Evolutionary conservation across 1,140 invertebrate species (phyloP), one percentile per base, ranked within the genome.

Genomic region (Rhopalosiphum padi): DNA sequence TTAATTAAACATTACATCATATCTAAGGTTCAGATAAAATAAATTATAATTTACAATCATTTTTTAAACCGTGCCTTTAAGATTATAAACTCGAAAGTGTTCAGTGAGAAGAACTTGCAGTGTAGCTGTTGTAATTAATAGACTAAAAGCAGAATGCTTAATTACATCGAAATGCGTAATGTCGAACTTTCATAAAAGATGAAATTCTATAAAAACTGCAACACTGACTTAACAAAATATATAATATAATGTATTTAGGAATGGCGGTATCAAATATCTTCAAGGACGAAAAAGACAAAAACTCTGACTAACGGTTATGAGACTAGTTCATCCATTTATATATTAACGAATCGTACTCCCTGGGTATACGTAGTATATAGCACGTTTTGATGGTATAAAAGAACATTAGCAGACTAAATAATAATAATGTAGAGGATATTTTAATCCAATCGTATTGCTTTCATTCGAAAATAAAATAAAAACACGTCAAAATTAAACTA

Each of bases 251-350:
- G 1, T 77, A n/a, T 77, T 1, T 21, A n/a, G 60, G 22, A 53
- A 68, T 22, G 15, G 30, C n/a, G 60, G 30, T n/a, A n/a, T 68
- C 30, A 15, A 30, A 30, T 68, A 68, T 68, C 15, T 35, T n/a
- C 30, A n/a, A n/a, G 60, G 60, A n/a, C 30, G n/a, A n/a, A 77
- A 5, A 15, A 77, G 60, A 77, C 30, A n/a, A 77, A n/a, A 77
- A 77, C 60, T n/a, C 60, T n/a, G n/a, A 77, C 60, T 77, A 77
- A 77, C 60, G n/a, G 60, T 77, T 77, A 77, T 77, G 60, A 11
- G 11, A 77, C 60, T 51, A 51, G 15, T 51, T 35, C 60, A n/a
- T 77, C 60, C 60, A n/a, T n/a, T 77, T n/a, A 77, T 77, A 77
- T 77, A 77, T 77, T 77, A 77, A 23, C 60, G 15, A 77, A 77